phyloP scores from a whole-genome alignment of 2,797 vertebrate species.

The Chanos chanos region DNA sequence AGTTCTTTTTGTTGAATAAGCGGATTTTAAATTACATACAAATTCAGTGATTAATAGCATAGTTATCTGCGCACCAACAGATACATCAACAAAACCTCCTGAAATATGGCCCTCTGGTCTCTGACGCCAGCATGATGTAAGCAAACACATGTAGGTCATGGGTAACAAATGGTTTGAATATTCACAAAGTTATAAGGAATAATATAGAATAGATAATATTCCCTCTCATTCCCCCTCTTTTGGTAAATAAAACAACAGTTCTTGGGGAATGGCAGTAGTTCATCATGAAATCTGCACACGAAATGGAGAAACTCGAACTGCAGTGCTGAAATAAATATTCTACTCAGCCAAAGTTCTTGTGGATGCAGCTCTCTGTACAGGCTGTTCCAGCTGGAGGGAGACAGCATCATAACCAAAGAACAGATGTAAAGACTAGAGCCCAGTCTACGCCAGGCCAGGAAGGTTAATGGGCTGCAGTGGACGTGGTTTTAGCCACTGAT shows the following conservation, averaged over 20 bases:
- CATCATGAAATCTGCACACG: no score
- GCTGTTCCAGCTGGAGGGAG: no score
- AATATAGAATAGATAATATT: background rate
- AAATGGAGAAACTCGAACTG: no score
- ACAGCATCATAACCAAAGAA: no score
- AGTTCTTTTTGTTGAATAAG: slow-evolving; percentile 56
- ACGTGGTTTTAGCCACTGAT: no score
- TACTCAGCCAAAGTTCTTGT: no score
- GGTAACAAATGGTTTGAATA: slow-evolving; percentile 55
- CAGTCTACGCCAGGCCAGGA: no score
- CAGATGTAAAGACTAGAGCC: no score
- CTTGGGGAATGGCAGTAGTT: background rate
- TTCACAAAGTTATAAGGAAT: slow-evolving; percentile 35
- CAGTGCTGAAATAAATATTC: no score
- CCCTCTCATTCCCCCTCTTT: background rate
- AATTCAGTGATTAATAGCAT: slow-evolving; percentile 63
- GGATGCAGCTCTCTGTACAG: no score
- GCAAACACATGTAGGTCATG: slow-evolving; percentile 65
- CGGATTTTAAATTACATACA: slow-evolving; percentile 54
- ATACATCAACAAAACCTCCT: slow-evolving; percentile 65
- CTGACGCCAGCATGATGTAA: slow-evolving; percentile 61
- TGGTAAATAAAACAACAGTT: background rate
- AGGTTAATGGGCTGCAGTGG: no score
- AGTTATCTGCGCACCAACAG: slow-evolving; percentile 58
- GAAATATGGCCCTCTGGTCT: slow-evolving; percentile 62